Evolutionary conservation across 2,888 invertebrate species (phyloP), one percentile per base, ranked within the genome.

Genomic region (Cryptosula pallasiana): DNA sequence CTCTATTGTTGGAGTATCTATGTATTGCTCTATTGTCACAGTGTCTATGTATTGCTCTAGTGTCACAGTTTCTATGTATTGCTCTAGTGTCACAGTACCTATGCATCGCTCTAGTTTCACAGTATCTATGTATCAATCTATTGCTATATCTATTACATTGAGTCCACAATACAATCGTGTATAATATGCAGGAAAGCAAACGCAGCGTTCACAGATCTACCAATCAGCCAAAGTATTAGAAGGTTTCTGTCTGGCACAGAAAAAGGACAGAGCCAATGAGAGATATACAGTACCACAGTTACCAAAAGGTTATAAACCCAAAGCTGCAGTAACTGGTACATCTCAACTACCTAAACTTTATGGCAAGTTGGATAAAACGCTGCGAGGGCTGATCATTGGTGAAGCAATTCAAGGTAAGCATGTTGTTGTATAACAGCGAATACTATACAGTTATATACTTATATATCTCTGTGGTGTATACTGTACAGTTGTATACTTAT

Each of bases 341-440:
- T 63, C 63, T 3, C 25, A 63, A 5, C 27, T 63, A 63, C 63
- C 63, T 32, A 63, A 63, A n/a, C 27, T 63, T 34, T 63, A 63
- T 34, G 63, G 63, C 20, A 63, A 63, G 32, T 5, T 63, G 32
- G 63, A 63, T 32, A 63, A 32, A 5, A 63, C 63, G 32, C n/a
- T 63, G 5, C 63, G 63, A 63, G 63, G 25, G 25, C 63, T 63
- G 9, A 63, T 63, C n/a, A 63, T 63, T 13, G 63, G 63, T 63
- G 63, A 63, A 63, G 13, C 29, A 25, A 32, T 27, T 32, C 27
- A 63, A 63, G 63, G 63, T 63, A 32, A 23, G 23, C 5, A 25
- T 57, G n/a, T 25, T 57, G 13, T 23, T 57, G n/a, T 57, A 57
- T 57, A 20, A 13, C 9, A 20, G 9, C 9, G 45, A 20, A 45